Evolutionary conservation across 2,888 invertebrate genomes (phyloP), one percentile per base, ranked within the genome.

Genomic region (Sinelater perroti): DNA sequence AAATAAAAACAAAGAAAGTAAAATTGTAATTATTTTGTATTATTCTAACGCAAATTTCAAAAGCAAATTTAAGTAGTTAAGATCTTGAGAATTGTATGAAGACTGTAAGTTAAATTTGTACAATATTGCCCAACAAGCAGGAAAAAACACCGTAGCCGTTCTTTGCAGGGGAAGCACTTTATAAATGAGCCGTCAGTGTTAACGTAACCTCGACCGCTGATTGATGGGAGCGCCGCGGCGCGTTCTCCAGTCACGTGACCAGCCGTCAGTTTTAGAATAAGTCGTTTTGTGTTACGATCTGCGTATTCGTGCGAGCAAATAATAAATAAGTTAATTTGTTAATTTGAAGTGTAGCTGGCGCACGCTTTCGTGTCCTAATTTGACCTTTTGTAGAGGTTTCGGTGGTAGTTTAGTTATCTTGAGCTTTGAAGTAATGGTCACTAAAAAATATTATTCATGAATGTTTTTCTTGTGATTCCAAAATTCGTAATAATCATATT

Each of bases 181-280:
- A 63, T 60, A 63, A 63, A 63, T 63, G 62, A 60, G 62, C 62
- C 57, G 60, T 63, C 60, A 59, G 56, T 49, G 63, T 53, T 58
- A 54, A 53, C 60, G 57, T 60, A 58, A 50, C 56, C 57, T 53
- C 61, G 60, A 61, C 57, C 56, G 59, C 59, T 63, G 61, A 63
- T 63, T 61, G 61, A 63, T 63, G 63, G 56, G 54, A 46, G 56
- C 61, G 56, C 51, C 54, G 61, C 61, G 61, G 51, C 60, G 59
- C 44, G 52, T 56, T 53, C 45, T 45, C 14, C 13, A 45, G 50
- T 61, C 60, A 61, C 63, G 61, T 61, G 58, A 61, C 53, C 59
- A 16, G 52, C 55, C 57, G 52, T 57, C 60, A 49, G 52, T 51
- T 53, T 51, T 42, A 50, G 54, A 63, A 63, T 63, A 63, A 63